Evolutionary conservation across 2,797 vertebrate genomes (phyloP).

Genomic region (Sebastes hubbsi): DNA sequence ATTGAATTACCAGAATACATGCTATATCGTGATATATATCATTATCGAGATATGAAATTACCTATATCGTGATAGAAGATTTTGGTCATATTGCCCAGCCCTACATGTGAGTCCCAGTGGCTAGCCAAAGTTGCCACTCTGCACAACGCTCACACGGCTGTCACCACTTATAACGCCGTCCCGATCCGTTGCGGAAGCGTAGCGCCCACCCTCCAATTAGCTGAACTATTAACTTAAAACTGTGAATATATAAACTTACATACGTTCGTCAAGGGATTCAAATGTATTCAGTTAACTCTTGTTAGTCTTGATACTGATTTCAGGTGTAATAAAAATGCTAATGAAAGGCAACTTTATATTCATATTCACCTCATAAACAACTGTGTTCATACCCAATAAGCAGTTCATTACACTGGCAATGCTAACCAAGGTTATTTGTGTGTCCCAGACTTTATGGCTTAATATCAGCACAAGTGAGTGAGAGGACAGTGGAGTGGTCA

Average conservation of each 20-base stretch:
- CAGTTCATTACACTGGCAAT: conserved; percentile 25
- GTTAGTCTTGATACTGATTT: background rate
- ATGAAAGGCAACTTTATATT: background rate
- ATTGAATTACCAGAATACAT: no score
- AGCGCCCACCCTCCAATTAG: background rate
- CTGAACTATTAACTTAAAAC: background rate
- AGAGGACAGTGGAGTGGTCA: conserved; percentile 75
- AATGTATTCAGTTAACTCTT: background rate
- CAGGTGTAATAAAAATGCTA: background rate
- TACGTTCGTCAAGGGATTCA: background rate
- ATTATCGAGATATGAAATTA: no score
- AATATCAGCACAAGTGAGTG: conserved; percentile 78
- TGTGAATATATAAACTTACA: background rate
- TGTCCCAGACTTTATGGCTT: conserved; percentile 79
- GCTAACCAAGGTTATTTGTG: conserved; percentile 69
- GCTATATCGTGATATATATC: no score
- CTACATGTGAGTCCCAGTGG: background rate
- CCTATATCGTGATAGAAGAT: no score
- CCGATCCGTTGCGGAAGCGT: no score
- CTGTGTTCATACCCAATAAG: background rate
- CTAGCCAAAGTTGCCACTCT: background rate
- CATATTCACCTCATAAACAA: background rate
- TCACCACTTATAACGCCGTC: background rate
- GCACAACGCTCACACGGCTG: background rate
- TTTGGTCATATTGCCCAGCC: no score